These are phyloP conservation scores for Stenopsyche tienmushanensis DNA, from an alignment of 1,140 invertebrate genomes.

Conservation along the genomic window DNA sequence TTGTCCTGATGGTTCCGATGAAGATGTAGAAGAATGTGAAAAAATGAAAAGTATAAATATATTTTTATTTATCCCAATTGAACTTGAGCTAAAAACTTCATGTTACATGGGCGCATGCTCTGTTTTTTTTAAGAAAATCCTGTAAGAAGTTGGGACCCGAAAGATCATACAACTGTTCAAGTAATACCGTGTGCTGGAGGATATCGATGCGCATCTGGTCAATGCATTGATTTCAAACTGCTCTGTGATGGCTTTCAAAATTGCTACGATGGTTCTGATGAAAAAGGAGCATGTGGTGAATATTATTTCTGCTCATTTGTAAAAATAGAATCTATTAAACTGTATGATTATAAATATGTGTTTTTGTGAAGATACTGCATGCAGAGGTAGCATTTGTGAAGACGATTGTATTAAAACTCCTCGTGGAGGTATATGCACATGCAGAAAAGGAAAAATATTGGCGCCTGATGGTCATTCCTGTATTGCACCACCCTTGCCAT, in stretches of 20 bases:
- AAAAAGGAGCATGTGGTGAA: slow-evolving; percentile 60
- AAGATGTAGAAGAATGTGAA: slow-evolving; percentile 54
- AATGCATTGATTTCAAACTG: slow-evolving; percentile 62
- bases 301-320: slow-evolving; percentile 20
- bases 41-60: slow-evolving; percentile 28
- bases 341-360: neutral
- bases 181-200: slow-evolving; percentile 48
- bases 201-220: slow-evolving; percentile 62
- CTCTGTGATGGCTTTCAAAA: slow-evolving; percentile 68
- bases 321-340: neutral
- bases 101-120: too few relatives aligned
- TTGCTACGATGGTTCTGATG: slow-evolving; percentile 68
- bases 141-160: neutral
- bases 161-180: neutral
- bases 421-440: slow-evolving; percentile 70
- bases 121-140: neutral
- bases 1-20: slow-evolving; percentile 72
- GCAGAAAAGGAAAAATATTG: slow-evolving; percentile 61
- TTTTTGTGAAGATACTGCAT: slow-evolving; percentile 66
- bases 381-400: slow-evolving; percentile 57
- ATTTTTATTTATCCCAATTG: neutral
- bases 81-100: neutral
- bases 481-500: slow-evolving; percentile 17
- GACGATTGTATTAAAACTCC: slow-evolving; percentile 67
- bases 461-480: slow-evolving; percentile 55